Conservation (phyloP, 2,797 vertebrate species). For the Microcaecilia unicolor region DNA sequence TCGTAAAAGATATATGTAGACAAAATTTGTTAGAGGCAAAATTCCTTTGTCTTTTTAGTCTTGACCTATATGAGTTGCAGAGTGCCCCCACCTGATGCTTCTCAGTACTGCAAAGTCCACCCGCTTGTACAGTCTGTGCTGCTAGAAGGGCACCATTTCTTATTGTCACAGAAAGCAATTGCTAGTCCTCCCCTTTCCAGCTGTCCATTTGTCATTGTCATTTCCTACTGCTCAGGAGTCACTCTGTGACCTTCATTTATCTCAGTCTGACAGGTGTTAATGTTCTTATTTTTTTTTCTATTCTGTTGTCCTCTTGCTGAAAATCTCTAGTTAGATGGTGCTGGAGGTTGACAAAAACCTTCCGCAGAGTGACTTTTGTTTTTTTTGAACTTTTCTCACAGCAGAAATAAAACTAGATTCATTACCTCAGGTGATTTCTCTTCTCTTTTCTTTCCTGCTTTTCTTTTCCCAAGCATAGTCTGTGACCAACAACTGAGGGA, state of each 20-base stretch:
- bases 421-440: no score
- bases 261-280: neutral
- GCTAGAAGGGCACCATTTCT: neutral
- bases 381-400: no score
- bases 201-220: neutral
- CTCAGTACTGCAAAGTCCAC: neutral
- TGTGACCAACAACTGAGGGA: no score
- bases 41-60: neutral
- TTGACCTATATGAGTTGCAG: neutral
- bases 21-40: neutral
- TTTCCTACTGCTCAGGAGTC: neutral
- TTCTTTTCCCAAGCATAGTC: no score
- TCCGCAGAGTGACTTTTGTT: no score
- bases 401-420: no score
- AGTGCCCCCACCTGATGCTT: neutral
- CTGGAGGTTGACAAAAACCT: no score
- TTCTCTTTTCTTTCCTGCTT: no score
- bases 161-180: neutral
- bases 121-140: neutral
- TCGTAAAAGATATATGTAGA: neutral
- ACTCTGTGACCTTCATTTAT: neutral
- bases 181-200: no score
- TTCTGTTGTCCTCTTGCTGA: no score
- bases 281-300: neutral
- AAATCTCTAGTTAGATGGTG: no score